Percentiles rank a stretch among this genome's conserved stretches.
phyloP scores from a whole-genome alignment of 1,140 invertebrate species.

The Anastrepha ludens region DNA sequence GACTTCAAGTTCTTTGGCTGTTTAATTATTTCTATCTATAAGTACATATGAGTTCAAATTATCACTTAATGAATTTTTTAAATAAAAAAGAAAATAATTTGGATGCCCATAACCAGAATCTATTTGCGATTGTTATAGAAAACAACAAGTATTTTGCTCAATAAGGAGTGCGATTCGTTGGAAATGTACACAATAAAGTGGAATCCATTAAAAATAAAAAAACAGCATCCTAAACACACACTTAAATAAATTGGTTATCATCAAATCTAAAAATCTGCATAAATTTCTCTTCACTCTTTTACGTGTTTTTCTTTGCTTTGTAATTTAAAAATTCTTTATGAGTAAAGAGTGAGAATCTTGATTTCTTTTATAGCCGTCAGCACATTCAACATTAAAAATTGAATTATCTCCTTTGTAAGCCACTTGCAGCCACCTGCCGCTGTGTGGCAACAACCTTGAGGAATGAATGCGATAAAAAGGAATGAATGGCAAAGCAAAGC shows the following conservation, averaged over 20 bases:
- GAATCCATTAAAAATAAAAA: neutral
- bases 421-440: slow-evolving; percentile 6
- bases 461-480: neutral
- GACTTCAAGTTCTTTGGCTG: no score
- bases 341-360: neutral
- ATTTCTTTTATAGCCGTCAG: slow-evolving; percentile 3
- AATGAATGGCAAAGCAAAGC: slow-evolving; percentile 15
- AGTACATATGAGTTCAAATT: no score
- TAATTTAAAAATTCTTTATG: slow-evolving; percentile 36
- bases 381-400: slow-evolving; percentile 29
- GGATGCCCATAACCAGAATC: no score
- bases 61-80: no score
- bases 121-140: no score
- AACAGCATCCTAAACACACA: neutral
- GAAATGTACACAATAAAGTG: no score
- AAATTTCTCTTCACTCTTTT: neutral
- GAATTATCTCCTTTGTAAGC: slow-evolving; percentile 37
- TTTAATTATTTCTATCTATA: no score
- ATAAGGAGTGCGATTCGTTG: no score
- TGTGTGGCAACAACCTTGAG: slow-evolving; percentile 31
- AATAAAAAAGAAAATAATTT: no score
- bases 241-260: neutral
- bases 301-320: neutral
- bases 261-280: neutral
- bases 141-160: no score